Percentiles rank a stretch among this genome's conserved stretches.
phyloP scores from a whole-genome alignment of 2,888 invertebrate species.

The Dinocampus coccinellae region DNA sequence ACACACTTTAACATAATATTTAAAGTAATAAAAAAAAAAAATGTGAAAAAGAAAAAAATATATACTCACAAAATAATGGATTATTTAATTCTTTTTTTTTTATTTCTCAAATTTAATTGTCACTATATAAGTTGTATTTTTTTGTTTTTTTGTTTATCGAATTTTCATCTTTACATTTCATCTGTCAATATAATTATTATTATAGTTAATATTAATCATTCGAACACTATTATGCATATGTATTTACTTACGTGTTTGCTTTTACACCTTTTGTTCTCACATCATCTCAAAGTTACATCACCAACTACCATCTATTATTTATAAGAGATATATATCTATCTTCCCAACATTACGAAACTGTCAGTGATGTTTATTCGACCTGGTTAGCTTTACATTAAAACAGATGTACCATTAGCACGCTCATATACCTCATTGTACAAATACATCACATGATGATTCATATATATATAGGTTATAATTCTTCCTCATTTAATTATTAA shows the following conservation, averaged over 20 bases:
- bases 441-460: neutral
- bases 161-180: no score
- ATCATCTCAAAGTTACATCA: constrained; percentile 42
- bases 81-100: no score
- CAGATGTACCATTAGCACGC: neutral
- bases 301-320: constrained; percentile 25
- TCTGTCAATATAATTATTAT: neutral
- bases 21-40: no score
- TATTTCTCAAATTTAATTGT: no score
- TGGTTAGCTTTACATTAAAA: constrained; percentile 6
- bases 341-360: constrained; percentile 18
- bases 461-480: neutral
- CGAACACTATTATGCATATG: constrained; percentile 27
- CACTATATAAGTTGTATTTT: no score
- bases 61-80: no score
- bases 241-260: constrained; percentile 37
- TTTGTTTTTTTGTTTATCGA: no score
- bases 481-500: neutral
- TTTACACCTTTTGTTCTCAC: constrained; percentile 42
- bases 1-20: neutral
- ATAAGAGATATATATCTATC: constrained; percentile 24
- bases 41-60: no score
- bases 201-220: neutral
- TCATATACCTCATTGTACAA: neutral
- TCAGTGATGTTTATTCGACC: constrained; percentile 26